Evolutionary conservation across 2,797 vertebrate genomes (phyloP).

Genomic region (Ciconia nigra): DNA sequence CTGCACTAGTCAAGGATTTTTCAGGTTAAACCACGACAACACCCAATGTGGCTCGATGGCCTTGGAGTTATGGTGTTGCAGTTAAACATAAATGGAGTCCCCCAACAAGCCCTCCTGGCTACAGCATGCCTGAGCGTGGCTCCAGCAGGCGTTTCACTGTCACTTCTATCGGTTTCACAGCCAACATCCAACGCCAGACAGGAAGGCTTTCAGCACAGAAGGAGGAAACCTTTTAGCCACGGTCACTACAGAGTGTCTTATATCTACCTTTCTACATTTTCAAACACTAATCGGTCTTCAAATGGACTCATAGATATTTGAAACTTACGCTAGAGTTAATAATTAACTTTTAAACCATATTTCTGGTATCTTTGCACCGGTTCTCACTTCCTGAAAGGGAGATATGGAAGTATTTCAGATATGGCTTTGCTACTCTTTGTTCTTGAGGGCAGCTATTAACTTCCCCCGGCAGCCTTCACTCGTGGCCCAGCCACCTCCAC

Average conservation of each 20-base stretch:
- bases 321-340: background rate
- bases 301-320: background rate
- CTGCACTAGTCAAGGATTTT: too few relatives aligned
- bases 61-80: fast-evolving
- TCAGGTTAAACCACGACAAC: too few relatives aligned
- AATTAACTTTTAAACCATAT: background rate
- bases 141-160: fast-evolving
- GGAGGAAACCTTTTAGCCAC: background rate
- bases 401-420: background rate
- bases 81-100: background rate
- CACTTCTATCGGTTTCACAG: background rate
- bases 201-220: background rate
- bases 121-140: fast-evolving
- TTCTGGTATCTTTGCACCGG: background rate
- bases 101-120: background rate
- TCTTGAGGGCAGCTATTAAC: background rate
- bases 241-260: background rate
- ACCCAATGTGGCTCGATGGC: fast-evolving
- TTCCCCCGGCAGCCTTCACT: background rate
- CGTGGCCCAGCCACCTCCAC: background rate
- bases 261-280: background rate
- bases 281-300: background rate
- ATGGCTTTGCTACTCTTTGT: background rate
- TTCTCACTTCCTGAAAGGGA: background rate
- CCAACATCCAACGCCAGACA: background rate